These are phyloP conservation scores for Enteromius treurensis DNA, from an alignment of 2,797 vertebrate genomes.

Conservation along the genomic window DNA sequence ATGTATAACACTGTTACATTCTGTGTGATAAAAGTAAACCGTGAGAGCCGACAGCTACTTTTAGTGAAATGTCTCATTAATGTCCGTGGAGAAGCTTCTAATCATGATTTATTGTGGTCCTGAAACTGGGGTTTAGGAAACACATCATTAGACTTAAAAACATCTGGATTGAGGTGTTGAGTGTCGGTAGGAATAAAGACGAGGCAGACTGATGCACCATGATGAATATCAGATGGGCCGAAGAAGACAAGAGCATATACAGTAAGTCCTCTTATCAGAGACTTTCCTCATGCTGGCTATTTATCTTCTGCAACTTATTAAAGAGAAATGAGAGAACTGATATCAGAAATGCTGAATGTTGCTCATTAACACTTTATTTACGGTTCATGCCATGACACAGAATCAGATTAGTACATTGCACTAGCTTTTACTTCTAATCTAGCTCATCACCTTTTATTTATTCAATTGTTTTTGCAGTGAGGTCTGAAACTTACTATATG, in stretches of 20 bases:
- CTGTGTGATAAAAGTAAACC: not conserved
- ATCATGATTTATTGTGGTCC: slow-evolving; percentile 21
- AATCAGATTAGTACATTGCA: not conserved
- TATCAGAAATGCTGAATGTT: not conserved
- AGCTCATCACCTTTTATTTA: too few relatives aligned
- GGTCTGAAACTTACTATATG: not conserved
- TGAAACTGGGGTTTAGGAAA: slow-evolving; percentile 17
- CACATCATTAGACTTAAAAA: slow-evolving; percentile 26
- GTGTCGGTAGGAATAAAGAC: not conserved
- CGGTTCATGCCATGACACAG: not conserved
- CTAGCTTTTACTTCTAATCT: not conserved
- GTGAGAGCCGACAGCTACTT: not conserved
- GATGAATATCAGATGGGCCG: slow-evolving; percentile 19
- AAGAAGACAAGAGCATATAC: not conserved
- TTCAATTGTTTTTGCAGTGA: not conserved
- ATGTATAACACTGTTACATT: not conserved
- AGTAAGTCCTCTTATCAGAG: not conserved
- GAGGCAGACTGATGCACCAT: slow-evolving; percentile 4
- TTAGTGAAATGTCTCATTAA: slow-evolving; percentile 19
- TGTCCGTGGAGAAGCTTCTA: not conserved
- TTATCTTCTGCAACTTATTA: not conserved
- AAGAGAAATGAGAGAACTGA: not conserved
- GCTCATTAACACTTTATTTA: slow-evolving; percentile 29
- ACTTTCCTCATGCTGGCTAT: not conserved
- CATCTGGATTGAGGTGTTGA: slow-evolving; percentile 44